Evolutionary conservation across 2,888 invertebrate species (phyloP).

Genomic region (Trissolcus brochymenae): DNA sequence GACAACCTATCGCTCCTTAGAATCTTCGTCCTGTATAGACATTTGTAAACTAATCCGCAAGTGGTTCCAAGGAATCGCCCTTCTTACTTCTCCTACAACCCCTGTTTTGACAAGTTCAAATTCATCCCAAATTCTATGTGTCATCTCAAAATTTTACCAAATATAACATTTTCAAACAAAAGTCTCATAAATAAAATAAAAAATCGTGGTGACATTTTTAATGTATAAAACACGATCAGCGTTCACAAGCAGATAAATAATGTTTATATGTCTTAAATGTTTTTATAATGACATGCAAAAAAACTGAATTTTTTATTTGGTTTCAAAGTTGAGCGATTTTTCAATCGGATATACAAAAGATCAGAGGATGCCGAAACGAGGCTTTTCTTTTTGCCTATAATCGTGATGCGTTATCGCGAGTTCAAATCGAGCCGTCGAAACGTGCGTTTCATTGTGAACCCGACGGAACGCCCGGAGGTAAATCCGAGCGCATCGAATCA

Average conservation of each 20-base stretch:
- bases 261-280: too few species aligned
- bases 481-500: conserved; percentile 40
- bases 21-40: conserved; percentile 56
- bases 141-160: conserved; percentile 38
- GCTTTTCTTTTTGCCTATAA: conserved; percentile 22
- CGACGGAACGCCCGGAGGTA: neutral
- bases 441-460: conserved; percentile 25
- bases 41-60: conserved; percentile 59
- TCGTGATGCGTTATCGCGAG: conserved; percentile 4
- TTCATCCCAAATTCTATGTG: conserved; percentile 31
- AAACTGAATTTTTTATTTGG: too few species aligned
- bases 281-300: too few species aligned
- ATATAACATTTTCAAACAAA: conserved; percentile 3
- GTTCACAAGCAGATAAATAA: too few species aligned
- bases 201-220: conserved; percentile 10
- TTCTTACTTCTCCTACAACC: conserved; percentile 16
- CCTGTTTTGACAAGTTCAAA: conserved; percentile 9
- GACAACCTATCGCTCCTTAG: conserved; percentile 49
- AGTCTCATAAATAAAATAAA: conserved; percentile 64
- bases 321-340: too few species aligned
- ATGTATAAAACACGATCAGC: too few species aligned
- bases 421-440: conserved; percentile 11
- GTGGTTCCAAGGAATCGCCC: conserved; percentile 34
- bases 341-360: conserved; percentile 4
- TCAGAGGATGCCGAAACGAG: conserved; percentile 17